Evolutionary conservation across 2,888 invertebrate species (phyloP).

Genomic region (Cactoblastis cactorum): DNA sequence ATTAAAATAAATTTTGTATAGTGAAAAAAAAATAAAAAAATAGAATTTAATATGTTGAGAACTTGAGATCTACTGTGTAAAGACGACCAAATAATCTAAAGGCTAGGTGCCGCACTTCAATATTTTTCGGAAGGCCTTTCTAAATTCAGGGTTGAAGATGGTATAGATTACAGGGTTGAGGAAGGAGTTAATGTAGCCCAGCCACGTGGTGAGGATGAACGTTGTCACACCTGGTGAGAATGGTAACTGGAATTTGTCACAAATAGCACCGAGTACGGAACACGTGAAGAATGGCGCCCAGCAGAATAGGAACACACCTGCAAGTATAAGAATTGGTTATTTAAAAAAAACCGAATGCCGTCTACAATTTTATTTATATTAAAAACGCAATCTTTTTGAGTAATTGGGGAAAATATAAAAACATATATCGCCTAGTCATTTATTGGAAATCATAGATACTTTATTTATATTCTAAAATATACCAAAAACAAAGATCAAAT

Average conservation of each 20-base stretch:
- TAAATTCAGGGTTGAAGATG: slow-evolving; percentile 97
- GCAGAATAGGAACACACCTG: slow-evolving; percentile 98
- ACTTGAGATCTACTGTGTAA: slow-evolving; percentile 56
- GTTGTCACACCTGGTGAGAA: slow-evolving; percentile 92
- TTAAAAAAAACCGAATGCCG: no score
- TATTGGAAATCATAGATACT: no score
- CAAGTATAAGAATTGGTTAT: slow-evolving; percentile 27
- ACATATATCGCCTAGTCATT: no score
- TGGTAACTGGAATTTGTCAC: slow-evolving; percentile 88
- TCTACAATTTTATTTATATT: no score
- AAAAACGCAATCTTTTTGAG: no score
- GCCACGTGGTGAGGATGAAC: slow-evolving; percentile 97
- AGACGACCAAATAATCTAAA: slow-evolving; percentile 67
- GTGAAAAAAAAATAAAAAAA: no score
- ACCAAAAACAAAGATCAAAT: no score
- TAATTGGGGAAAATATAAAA: no score
- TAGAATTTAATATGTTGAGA: no score
- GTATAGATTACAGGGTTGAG: slow-evolving; percentile 97
- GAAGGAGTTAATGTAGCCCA: slow-evolving; percentile 98
- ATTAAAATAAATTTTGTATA: no score
- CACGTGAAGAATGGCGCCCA: slow-evolving; percentile 99
- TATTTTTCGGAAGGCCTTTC: slow-evolving; percentile 98
- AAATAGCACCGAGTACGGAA: slow-evolving; percentile 97
- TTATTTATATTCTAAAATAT: no score
- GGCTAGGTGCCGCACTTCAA: slow-evolving; percentile 84